phyloP scores from a whole-genome alignment of 2,113 vertebrate genomes.

The Numida meleagris region DNA sequence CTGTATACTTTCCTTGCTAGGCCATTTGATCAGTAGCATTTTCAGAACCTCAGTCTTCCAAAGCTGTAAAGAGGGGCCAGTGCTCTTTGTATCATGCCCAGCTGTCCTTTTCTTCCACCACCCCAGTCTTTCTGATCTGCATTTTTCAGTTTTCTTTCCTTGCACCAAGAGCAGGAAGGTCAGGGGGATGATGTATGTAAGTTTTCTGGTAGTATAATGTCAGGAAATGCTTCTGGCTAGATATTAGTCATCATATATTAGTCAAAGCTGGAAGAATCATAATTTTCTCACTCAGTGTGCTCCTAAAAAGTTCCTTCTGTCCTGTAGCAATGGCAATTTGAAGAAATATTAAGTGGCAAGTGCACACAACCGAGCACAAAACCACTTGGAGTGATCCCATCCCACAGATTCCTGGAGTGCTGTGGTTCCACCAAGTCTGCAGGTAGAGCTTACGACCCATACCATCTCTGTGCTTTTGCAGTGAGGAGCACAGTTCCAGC shows the following conservation, averaged over 20 bases:
- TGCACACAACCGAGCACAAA: background rate
- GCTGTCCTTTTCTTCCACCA: background rate
- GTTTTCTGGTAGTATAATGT: background rate
- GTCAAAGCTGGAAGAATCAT: background rate
- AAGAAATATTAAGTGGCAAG: constrained; percentile 4
- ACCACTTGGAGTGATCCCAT: background rate
- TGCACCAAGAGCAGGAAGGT: background rate
- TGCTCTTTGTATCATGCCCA: background rate
- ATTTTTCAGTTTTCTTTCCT: background rate
- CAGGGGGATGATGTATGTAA: background rate
- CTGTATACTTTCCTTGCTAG: background rate
- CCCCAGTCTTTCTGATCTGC: background rate
- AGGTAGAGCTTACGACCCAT: background rate
- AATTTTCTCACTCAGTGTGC: background rate
- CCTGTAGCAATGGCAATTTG: background rate
- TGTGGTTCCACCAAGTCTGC: constrained; percentile 8
- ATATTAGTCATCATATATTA: background rate
- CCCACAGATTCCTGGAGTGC: background rate
- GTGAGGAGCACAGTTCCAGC: background rate
- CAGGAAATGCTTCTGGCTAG: background rate
- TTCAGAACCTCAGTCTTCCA: background rate
- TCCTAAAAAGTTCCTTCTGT: constrained; percentile 3
- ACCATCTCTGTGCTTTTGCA: background rate
- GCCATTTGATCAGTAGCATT: background rate
- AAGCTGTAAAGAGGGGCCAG: background rate